phyloP scores from a whole-genome alignment of 2,113 vertebrate genomes.

The Arothron firmamentum region DNA sequence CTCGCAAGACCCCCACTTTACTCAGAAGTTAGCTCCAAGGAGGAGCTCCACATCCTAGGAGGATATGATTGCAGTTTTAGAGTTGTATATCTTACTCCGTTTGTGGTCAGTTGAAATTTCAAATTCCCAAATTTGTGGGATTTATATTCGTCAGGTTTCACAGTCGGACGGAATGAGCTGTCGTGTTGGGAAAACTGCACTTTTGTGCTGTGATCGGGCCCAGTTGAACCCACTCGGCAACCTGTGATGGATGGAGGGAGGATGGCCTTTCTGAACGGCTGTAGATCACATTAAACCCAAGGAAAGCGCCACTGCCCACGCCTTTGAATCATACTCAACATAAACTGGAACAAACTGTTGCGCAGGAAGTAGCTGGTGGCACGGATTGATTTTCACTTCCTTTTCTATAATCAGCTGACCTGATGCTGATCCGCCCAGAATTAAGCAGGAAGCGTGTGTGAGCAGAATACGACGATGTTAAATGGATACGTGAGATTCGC shows the following conservation, averaged over 20 bases:
- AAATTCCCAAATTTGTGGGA: neutral
- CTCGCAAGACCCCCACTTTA: slow-evolving; percentile 29
- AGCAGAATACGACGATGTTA: slow-evolving; percentile 46
- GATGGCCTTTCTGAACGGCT: slow-evolving; percentile 75
- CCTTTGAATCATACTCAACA: slow-evolving; percentile 69
- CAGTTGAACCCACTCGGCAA: slow-evolving; percentile 63
- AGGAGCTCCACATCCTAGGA: too few relatives aligned
- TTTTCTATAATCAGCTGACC: slow-evolving; percentile 3
- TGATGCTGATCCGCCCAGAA: slow-evolving; percentile 7
- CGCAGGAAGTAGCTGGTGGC: neutral
- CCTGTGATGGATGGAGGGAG: slow-evolving; percentile 70
- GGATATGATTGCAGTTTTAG: slow-evolving; percentile 7
- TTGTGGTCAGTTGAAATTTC: neutral
- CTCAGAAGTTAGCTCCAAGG: slow-evolving; percentile 22
- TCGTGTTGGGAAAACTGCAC: slow-evolving; percentile 45
- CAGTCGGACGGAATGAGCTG: slow-evolving; percentile 16
- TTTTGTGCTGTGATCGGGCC: slow-evolving; percentile 63
- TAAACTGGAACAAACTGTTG: slow-evolving; percentile 32
- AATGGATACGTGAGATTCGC: slow-evolving; percentile 39
- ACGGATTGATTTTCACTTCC: slow-evolving; percentile 7
- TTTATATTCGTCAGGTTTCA: slow-evolving; percentile 18
- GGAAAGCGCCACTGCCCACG: slow-evolving; percentile 65
- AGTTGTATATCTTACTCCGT: neutral
- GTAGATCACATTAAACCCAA: slow-evolving; percentile 78
- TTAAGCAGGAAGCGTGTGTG: slow-evolving; percentile 18